Percentiles rank a stretch among this genome's conserved stretches.
Evolutionary conservation across 2,797 vertebrate genomes (phyloP).

Genomic region (Eidolon dupreanum): DNA sequence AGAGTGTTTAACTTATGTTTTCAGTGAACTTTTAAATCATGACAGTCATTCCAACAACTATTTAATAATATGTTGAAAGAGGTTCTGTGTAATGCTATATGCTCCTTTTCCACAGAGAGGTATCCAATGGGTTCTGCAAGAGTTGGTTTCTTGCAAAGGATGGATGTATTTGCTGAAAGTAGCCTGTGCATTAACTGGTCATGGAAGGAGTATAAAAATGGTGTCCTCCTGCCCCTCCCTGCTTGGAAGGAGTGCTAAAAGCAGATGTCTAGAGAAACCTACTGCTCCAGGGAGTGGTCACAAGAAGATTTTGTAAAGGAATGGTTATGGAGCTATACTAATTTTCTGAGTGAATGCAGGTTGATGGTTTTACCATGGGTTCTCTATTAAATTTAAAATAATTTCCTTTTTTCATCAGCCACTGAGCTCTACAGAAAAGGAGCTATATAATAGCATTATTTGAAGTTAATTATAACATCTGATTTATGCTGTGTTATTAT

Average conservation of each 20-base stretch:
- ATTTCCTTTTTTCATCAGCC: constrained; percentile 55
- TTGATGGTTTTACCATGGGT: constrained; percentile 49
- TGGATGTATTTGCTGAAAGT: constrained; percentile 52
- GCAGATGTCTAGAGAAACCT: constrained; percentile 71
- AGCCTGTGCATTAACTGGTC: constrained; percentile 64
- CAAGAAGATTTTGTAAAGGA: constrained; percentile 73
- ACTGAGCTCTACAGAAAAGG: constrained; percentile 41
- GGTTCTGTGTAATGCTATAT: background rate
- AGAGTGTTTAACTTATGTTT: constrained; percentile 76
- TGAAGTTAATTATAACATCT: constrained; percentile 70
- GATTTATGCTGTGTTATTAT: constrained; percentile 62
- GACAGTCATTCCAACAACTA: background rate
- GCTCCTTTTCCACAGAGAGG: background rate
- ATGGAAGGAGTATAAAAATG: constrained; percentile 76
- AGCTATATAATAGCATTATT: constrained; percentile 44
- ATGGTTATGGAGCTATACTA: constrained; percentile 43
- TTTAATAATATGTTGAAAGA: background rate
- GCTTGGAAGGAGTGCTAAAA: constrained; percentile 77
- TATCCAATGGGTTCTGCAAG: background rate
- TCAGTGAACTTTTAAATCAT: constrained; percentile 74
- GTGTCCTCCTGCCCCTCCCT: constrained; percentile 67
- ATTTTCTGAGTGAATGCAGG: constrained; percentile 44
- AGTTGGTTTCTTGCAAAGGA: constrained; percentile 37
- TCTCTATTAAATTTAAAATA: constrained; percentile 53
- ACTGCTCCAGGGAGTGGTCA: constrained; percentile 77